phyloP scores from a whole-genome alignment of 2,113 vertebrate species.

The Rafetus swinhoei region DNA sequence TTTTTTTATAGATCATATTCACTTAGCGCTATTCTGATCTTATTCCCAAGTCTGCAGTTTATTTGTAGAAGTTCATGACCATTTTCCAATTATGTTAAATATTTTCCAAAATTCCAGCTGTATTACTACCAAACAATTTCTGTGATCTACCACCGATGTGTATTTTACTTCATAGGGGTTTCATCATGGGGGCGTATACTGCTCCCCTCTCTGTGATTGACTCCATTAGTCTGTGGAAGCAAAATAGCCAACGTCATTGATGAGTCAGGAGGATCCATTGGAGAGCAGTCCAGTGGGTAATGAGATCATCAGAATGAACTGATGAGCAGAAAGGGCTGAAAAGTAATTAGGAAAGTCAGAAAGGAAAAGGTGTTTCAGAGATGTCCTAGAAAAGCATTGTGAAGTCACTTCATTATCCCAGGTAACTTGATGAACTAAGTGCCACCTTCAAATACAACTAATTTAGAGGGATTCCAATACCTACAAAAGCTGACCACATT shows the following conservation, averaged over 20 bases:
- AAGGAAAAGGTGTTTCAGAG: not conserved
- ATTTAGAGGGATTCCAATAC: not conserved
- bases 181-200: not conserved
- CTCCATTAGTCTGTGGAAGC: not conserved
- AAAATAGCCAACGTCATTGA: not conserved
- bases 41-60: not conserved
- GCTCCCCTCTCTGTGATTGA: not conserved
- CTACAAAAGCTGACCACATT: not conserved
- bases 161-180: not conserved
- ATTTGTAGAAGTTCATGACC: not conserved
- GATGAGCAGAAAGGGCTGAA: not conserved
- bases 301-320: not conserved
- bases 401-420: fast-evolving
- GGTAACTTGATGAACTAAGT: not conserved
- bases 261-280: not conserved
- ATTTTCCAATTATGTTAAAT: not conserved
- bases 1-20: not conserved
- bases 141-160: not conserved
- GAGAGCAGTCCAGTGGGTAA: not conserved
- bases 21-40: not conserved
- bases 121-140: not conserved
- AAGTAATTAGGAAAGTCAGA: fast-evolving
- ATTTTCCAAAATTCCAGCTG: not conserved
- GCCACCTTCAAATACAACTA: not conserved
- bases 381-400: not conserved